A percentile compares a stretch with the other conserved stretches of the same genome.
These are phyloP conservation scores for Ursus arctos DNA, from an alignment of 2,113 vertebrate species.

Conservation along the genomic window DNA sequence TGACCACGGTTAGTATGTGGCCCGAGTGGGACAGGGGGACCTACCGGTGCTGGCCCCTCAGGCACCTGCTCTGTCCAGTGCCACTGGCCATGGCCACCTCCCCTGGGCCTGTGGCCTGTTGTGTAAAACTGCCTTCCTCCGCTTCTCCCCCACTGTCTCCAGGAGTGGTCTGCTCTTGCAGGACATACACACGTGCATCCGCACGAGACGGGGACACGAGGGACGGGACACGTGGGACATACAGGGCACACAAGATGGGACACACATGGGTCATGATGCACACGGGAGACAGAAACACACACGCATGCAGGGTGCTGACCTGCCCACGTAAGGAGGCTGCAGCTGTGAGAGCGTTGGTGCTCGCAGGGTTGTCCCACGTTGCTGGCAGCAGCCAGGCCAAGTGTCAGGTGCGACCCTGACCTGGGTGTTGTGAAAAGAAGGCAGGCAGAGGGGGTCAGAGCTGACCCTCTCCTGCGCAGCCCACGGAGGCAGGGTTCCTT, in stretches of 20 bases:
- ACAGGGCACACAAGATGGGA: not conserved
- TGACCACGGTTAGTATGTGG: constrained; percentile 91
- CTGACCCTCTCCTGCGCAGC: not conserved
- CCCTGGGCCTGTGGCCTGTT: accelerated
- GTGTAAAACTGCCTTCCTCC: not conserved
- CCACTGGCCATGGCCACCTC: not conserved
- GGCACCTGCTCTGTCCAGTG: accelerated
- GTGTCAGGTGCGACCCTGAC: too few species aligned
- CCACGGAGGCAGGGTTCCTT: not conserved
- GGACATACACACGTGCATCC: not conserved
- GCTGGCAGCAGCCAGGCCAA: not conserved
- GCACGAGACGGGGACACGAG: not conserved
- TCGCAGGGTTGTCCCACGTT: accelerated
- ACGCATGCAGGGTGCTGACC: accelerated
- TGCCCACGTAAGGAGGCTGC: not conserved
- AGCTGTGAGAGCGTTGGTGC: not conserved
- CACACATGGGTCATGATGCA: not conserved
- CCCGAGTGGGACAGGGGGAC: not conserved
- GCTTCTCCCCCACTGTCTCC: accelerated
- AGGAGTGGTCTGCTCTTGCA: accelerated
- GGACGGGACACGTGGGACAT: too few species aligned
- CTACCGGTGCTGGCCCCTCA: accelerated
- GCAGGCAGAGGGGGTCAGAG: accelerated
- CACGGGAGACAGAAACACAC: not conserved
- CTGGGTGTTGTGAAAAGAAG: too few species aligned